phyloP scores from a whole-genome alignment of 2,113 vertebrate species.

The Larimichthys crocea region DNA sequence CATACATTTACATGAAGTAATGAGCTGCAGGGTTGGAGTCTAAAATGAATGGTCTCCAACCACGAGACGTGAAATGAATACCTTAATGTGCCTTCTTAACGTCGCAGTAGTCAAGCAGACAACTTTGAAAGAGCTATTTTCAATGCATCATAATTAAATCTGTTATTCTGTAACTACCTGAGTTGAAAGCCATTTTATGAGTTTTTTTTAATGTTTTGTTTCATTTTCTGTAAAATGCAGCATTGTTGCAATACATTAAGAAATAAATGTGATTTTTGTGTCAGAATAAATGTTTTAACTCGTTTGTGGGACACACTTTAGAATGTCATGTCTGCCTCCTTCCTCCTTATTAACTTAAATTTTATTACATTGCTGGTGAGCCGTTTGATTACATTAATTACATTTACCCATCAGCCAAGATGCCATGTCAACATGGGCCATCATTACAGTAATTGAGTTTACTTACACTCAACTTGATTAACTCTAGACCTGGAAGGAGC shows the following conservation, averaged over 20 bases:
- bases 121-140: conserved; percentile 26
- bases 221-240: conserved; percentile 19
- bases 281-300: conserved; percentile 1
- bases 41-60: neutral
- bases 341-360: neutral
- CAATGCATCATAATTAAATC: neutral
- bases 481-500: neutral
- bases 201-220: neutral
- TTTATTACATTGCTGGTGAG: neutral
- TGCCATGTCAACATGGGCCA: neutral
- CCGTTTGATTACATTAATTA: neutral
- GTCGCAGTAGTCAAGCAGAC: neutral
- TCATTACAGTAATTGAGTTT: neutral
- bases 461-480: neutral
- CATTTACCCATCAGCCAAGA: neutral
- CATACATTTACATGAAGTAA: neutral
- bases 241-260: neutral
- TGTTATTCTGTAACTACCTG: conserved; percentile 6
- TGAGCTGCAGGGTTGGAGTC: neutral
- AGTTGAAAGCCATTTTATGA: conserved; percentile 25
- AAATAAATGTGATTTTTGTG: conserved; percentile 13
- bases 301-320: neutral
- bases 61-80: neutral
- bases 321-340: no score
- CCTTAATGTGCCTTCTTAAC: conserved; percentile 63